These are phyloP conservation scores for Chrysocyon brachyurus DNA, from an alignment of 2,797 vertebrate genomes.

Conservation along the genomic window DNA sequence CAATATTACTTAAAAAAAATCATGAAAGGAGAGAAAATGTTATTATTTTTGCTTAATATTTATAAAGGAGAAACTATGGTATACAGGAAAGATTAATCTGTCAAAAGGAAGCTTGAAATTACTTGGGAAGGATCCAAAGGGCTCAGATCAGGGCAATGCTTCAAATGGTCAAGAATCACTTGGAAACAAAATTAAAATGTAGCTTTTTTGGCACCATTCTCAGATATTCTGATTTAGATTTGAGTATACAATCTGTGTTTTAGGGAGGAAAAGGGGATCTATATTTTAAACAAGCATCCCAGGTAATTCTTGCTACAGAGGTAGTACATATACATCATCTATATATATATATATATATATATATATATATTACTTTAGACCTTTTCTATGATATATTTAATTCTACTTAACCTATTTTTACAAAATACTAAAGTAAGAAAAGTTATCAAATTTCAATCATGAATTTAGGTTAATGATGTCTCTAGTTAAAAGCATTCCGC, in stretches of 20 bases:
- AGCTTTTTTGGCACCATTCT: not conserved
- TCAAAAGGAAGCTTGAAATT: not conserved
- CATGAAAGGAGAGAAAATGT: not conserved
- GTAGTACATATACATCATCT: too few species aligned
- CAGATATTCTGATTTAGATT: not conserved
- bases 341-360: too few species aligned
- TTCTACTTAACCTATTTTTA: not conserved
- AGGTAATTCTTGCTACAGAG: not conserved
- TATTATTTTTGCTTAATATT: not conserved
- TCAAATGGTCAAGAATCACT: not conserved
- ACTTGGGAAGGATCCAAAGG: not conserved
- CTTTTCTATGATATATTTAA: not conserved
- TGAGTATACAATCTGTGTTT: not conserved
- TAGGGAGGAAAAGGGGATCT: not conserved
- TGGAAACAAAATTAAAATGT: not conserved
- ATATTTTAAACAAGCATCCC: not conserved
- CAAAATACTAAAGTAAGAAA: conserved; percentile 7
- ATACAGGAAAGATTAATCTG: not conserved
- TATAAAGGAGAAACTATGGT: not conserved
- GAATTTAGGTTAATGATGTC: not conserved
- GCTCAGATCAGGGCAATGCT: not conserved
- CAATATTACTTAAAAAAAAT: not conserved
- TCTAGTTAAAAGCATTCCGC: not conserved
- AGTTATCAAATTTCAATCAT: conserved; percentile 5
- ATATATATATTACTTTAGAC: not conserved